Percentiles rank a stretch among this genome's conserved stretches.
phyloP scores from a whole-genome alignment of 2,113 vertebrate species.

The Patagioenas fasciata region DNA sequence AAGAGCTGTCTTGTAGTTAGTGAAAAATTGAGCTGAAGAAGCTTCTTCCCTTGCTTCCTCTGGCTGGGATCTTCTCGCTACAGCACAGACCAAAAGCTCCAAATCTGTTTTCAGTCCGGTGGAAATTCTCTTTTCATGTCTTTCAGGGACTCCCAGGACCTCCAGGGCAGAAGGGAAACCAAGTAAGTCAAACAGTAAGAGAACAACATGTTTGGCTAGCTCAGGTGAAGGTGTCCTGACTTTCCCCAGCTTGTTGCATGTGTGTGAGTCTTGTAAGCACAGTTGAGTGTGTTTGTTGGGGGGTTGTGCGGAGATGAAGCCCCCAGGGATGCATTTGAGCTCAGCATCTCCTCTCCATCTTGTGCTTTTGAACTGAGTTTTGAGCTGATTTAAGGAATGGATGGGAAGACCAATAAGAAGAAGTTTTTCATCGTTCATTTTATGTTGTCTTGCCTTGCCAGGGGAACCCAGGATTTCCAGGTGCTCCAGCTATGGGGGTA shows the following conservation, averaged over 20 bases:
- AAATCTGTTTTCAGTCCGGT: background rate
- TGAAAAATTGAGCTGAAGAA: background rate
- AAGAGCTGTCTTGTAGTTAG: background rate
- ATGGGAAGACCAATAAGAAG: background rate
- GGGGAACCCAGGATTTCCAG: conserved; percentile 81
- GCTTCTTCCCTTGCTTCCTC: background rate
- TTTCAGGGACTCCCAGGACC: conserved; percentile 81
- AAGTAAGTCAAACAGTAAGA: conserved; percentile 62
- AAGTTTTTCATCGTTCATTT: background rate
- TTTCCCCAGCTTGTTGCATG: background rate
- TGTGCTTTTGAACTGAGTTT: background rate
- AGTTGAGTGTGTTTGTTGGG: background rate
- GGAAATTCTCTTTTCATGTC: background rate
- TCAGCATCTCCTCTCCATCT: background rate
- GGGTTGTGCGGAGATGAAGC: background rate
- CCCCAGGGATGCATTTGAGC: background rate
- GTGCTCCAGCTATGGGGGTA: conserved; percentile 86
- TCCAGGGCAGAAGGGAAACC: conserved; percentile 84
- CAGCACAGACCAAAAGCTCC: background rate
- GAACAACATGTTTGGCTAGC: background rate
- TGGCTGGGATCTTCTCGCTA: background rate
- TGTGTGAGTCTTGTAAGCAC: background rate
- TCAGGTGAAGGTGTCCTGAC: background rate
- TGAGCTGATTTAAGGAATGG: background rate
- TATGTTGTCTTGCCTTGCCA: conserved; percentile 15